Percentiles rank a stretch among this genome's conserved stretches.
Evolutionary conservation across 2,113 vertebrate genomes (phyloP).

Genomic region (Leucoraja erinaceus): DNA sequence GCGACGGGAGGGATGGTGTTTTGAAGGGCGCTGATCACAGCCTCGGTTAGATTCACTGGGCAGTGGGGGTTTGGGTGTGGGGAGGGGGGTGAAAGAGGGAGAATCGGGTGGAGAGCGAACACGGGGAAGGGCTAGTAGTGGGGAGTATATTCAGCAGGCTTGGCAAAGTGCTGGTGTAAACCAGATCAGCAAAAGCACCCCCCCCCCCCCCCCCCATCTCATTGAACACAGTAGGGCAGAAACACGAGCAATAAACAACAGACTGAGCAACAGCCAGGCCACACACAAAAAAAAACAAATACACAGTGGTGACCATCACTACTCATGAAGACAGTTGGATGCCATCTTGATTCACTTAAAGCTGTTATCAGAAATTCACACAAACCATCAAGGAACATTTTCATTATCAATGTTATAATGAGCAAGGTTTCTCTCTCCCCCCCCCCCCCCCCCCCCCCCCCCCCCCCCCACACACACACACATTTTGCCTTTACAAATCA

Average conservation of each 20-base stretch:
- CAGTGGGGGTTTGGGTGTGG: too few relatives aligned
- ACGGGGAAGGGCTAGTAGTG: background rate
- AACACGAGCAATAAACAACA: background rate
- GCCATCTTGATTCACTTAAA: conserved; percentile 31
- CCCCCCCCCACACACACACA: too few relatives aligned
- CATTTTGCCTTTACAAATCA: background rate
- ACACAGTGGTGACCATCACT: conserved; percentile 12
- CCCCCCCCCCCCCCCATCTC: background rate
- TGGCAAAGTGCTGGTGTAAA: conserved; percentile 20
- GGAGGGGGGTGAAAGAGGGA: background rate
- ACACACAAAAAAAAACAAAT: background rate
- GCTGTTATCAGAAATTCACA: conserved; percentile 28
- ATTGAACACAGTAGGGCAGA: background rate
- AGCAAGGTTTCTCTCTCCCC: background rate
- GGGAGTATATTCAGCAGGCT: background rate
- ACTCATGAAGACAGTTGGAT: conserved; percentile 19
- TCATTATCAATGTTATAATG: background rate
- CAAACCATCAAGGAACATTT: background rate
- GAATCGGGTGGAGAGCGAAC: background rate
- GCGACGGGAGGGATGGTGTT: background rate
- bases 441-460: too few relatives aligned
- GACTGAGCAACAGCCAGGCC: background rate
- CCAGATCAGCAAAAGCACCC: background rate
- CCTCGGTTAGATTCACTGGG: background rate
- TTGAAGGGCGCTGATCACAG: background rate